These are phyloP conservation scores for Heptranchias perlo DNA, from an alignment of 2,113 vertebrate genomes.

Conservation along the genomic window DNA sequence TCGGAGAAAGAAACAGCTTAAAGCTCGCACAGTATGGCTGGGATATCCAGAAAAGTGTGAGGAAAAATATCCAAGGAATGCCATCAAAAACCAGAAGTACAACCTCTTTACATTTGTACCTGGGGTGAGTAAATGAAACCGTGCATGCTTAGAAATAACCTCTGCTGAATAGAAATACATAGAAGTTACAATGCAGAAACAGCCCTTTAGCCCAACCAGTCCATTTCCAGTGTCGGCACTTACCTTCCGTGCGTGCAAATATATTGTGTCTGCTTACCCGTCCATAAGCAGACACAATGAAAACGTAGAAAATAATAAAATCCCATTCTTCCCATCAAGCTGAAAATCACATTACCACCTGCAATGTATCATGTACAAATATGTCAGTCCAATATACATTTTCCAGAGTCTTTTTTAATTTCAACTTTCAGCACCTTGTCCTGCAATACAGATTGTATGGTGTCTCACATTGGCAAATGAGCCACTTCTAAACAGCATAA, in stretches of 20 bases:
- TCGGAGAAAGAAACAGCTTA: constrained; percentile 80
- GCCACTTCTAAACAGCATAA: no score
- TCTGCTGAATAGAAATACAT: neutral
- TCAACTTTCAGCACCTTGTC: neutral
- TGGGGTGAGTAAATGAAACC: constrained; percentile 69
- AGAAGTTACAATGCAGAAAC: neutral
- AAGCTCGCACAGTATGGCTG: constrained; percentile 90
- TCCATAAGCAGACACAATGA: neutral
- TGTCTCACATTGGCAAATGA: neutral
- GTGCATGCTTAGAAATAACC: neutral
- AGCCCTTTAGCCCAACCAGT: neutral
- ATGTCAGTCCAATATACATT: neutral
- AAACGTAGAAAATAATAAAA: neutral
- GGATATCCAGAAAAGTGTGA: constrained; percentile 94
- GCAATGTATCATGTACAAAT: neutral
- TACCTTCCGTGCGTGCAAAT: neutral
- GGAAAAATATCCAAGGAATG: constrained; percentile 88
- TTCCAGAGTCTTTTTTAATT: neutral
- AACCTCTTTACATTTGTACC: constrained; percentile 95
- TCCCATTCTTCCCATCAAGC: neutral
- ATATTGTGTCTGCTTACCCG: no score
- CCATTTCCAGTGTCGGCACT: neutral
- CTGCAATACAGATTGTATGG: neutral
- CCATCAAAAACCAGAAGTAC: constrained; percentile 97
- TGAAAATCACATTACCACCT: neutral